phyloP scores from a whole-genome alignment of 2,888 invertebrate genomes.

The Macrosoma leucophasiata region DNA sequence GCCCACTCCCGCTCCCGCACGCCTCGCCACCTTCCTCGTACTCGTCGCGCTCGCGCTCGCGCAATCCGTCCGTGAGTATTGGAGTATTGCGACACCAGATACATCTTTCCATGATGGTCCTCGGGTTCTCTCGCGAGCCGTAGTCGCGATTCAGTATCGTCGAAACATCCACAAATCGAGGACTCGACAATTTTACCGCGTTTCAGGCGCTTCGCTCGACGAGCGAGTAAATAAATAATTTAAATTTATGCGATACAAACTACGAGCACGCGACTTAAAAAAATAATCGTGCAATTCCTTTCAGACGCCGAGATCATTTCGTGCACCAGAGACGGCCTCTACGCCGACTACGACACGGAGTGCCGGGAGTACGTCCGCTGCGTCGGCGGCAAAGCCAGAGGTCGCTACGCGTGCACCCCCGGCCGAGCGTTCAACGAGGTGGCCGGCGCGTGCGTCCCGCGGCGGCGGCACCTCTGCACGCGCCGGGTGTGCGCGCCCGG shows the following conservation, averaged over 20 bases:
- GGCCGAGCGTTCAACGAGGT: constrained; percentile 62
- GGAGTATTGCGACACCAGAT: too few relatives aligned
- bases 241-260: too few relatives aligned
- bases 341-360: constrained; percentile 58
- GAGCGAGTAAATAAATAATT: too few relatives aligned
- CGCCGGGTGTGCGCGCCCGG: constrained; percentile 51
- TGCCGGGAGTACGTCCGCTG: constrained; percentile 68
- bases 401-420: constrained; percentile 51
- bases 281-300: too few relatives aligned
- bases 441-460: constrained; percentile 56
- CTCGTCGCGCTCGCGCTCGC: constrained; percentile 29
- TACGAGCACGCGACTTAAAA: too few relatives aligned
- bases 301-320: constrained; percentile 43
- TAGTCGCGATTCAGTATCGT: too few relatives aligned
- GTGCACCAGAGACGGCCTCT: constrained; percentile 58
- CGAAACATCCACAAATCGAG: too few relatives aligned
- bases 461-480: constrained; percentile 49
- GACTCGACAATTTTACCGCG: too few relatives aligned
- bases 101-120: too few relatives aligned
- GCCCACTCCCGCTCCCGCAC: constrained; percentile 26
- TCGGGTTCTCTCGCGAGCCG: too few relatives aligned
- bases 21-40: constrained; percentile 22
- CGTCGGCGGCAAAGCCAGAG: constrained; percentile 39
- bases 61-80: constrained; percentile 56
- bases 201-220: too few relatives aligned